Base-by-base conservation (phyloP, 2,888 invertebrate genomes). In the Acanthosepion pharaonis region DNA sequence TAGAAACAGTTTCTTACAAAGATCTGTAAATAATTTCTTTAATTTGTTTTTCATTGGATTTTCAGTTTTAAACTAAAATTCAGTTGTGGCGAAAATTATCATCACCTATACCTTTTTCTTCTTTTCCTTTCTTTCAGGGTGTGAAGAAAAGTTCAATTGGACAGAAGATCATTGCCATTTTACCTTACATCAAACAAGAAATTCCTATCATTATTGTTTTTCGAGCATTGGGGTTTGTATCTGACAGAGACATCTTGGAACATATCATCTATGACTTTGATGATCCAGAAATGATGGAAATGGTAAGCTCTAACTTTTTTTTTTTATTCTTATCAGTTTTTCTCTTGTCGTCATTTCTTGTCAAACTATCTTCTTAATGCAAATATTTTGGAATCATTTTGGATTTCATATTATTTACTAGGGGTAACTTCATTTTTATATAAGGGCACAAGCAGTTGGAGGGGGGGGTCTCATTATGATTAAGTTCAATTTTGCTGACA, bases 281-380 rank as follows among this genome's bases (percentile, higher is more conserved):
- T 97, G 99, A 99, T 98, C 99, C 99, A 18, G 99, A 99, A 98
- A 99, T 99, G 99, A 99, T 99, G 99, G 99, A 99, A 98, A 99
- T 99, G 99, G 99, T 98, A 96, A 95, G 96, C 33, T 42, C 33
- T 18, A 92, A 42, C 42, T 42, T 42, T 92, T 91, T 42, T 91
- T 33, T 33, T 33, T 33, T 20, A 59, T 3, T 4, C 5, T 55
- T 59, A 59, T 59, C 59, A 15, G 6, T 18, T 92, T 18, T 92
- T n/a, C 49, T 92, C 42, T n/a, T 6, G 28, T 78, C 5, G 28
- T 28, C 64, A 64, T 92, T 42, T 49, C 15, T 92, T 48, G 28
- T 28, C 25, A 49, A 28, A 28, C 18, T 25, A 25, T 23, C 25
- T 64, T 64, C 25, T 25, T 28, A 64, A 64, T 64, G 8, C 25